Evolutionary conservation across 2,113 vertebrate genomes (phyloP).

Genomic region (Chamaea fasciata): DNA sequence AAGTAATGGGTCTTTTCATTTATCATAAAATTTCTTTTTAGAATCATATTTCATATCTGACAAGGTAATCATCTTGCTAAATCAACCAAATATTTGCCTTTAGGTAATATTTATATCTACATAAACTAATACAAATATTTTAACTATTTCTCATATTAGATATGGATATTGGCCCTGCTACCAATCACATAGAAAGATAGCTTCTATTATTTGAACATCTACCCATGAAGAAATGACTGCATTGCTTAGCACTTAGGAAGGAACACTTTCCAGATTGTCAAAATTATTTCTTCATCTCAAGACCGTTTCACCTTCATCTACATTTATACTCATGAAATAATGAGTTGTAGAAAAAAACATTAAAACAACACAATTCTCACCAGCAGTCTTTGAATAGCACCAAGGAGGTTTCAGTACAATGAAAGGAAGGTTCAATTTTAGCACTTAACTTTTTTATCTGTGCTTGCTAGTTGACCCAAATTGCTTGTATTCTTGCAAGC

Average conservation of each 20-base stretch:
- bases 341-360: background rate
- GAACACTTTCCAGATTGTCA: background rate
- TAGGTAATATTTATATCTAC: background rate
- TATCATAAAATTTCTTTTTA: background rate
- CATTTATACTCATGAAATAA: background rate
- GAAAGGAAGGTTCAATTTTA: background rate
- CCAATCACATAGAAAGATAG: background rate
- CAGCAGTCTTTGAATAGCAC: background rate
- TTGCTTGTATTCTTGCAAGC: background rate
- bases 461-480: background rate
- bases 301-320: background rate
- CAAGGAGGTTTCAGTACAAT: background rate
- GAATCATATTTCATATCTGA: constrained; percentile 41
- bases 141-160: background rate
- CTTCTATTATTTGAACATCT: background rate
- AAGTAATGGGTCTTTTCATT: constrained; percentile 29
- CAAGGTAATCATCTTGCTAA: background rate
- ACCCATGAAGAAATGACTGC: background rate
- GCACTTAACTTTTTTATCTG: background rate
- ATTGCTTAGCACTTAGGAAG: background rate
- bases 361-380: background rate
- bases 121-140: background rate
- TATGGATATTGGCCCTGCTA: background rate
- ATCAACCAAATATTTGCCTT: background rate
- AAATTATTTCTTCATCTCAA: background rate